Evolutionary conservation across 2,113 vertebrate species (phyloP).

Genomic region (Lanius ludovicianus): DNA sequence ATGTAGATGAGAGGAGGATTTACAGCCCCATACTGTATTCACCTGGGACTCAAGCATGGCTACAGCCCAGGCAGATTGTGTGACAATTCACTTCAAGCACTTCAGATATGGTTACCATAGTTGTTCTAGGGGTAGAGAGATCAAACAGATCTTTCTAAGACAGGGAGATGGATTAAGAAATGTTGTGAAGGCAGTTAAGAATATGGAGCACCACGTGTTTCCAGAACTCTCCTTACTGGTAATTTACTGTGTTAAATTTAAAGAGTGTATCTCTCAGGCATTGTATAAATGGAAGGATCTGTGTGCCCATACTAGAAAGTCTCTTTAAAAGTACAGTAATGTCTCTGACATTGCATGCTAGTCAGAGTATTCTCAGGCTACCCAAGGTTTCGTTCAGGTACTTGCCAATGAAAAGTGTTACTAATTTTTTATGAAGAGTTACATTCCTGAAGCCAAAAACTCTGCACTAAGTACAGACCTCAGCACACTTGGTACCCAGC

Average conservation of each 20-base stretch:
- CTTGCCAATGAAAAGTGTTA: not conserved
- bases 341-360: not conserved
- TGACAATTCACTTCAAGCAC: not conserved
- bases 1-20: not conserved
- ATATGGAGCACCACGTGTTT: not conserved
- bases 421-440: not conserved
- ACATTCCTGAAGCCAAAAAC: not conserved
- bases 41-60: too few species aligned
- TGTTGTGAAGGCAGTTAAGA: not conserved
- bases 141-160: not conserved
- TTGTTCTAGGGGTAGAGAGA: not conserved
- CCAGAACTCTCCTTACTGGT: not conserved
- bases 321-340: not conserved
- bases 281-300: not conserved
- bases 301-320: not conserved
- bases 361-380: not conserved
- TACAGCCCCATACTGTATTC: not conserved
- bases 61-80: not conserved
- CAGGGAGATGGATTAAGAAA: not conserved
- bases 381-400: not conserved
- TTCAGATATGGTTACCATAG: not conserved
- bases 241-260: not conserved
- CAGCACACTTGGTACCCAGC: accelerated
- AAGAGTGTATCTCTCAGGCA: not conserved
- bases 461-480: not conserved